phyloP scores from a whole-genome alignment of 53 echinoderm and acorn worm species.

The Arbacia lixula region DNA sequence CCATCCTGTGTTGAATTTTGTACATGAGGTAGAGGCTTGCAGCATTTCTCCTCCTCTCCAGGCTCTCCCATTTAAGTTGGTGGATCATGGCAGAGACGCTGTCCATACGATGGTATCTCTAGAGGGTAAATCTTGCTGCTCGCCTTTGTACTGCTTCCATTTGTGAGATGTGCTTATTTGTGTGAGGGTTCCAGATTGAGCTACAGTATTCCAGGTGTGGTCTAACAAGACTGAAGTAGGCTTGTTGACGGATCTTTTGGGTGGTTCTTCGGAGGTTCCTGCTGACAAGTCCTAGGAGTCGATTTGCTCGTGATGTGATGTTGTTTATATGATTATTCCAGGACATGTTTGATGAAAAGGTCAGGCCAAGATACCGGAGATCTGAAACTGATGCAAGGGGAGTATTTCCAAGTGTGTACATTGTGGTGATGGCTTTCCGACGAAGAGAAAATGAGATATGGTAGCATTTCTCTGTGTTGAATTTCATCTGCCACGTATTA shows the following conservation, averaged over 20 bases:
- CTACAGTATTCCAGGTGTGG: conserved; percentile 53
- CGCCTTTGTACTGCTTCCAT: conserved; percentile 54
- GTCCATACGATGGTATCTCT: conserved; percentile 13
- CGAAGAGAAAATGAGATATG: conserved; percentile 10
- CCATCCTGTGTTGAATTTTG: conserved; percentile 7
- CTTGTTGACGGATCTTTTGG: no score
- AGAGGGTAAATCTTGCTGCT: conserved; percentile 53
- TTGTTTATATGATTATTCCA: conserved; percentile 41
- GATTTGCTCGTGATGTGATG: conserved; percentile 47
- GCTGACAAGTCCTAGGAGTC: conserved; percentile 42
- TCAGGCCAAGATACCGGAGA: conserved; percentile 49
- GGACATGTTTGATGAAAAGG: conserved; percentile 38
- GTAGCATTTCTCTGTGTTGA: no score
- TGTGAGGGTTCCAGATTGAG: no score
- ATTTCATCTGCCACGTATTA: no score
- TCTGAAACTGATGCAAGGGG: conserved; percentile 22
- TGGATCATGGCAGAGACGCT: conserved; percentile 24
- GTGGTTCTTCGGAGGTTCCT: no score
- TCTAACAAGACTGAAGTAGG: no score
- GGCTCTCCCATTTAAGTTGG: conserved; percentile 16
- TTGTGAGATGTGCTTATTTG: no score
- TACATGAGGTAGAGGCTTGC: conserved; percentile 35
- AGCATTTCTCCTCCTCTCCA: conserved; percentile 15
- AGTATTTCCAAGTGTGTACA: conserved; percentile 4
- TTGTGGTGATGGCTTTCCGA: conserved; percentile 9